Base-by-base conservation (phyloP, 2,113 vertebrate species). In the Elephantulus edwardii region DNA sequence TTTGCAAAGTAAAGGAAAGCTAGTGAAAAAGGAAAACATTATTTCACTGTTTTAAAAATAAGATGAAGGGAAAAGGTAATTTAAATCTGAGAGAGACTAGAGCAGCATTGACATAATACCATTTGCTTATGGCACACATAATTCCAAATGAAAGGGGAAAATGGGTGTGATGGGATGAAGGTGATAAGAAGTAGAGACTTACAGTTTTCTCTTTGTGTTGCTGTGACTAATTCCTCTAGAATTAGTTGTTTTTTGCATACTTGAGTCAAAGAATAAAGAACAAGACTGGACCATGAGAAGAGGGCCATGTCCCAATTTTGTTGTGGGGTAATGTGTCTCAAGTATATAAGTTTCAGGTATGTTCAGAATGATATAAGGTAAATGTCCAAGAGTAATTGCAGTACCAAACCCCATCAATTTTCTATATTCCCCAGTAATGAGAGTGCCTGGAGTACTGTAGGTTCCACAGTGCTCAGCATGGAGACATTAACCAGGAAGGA, bases 131-230 rank as follows among this genome's bases (percentile, higher is more conserved):
- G 33, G 52, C 33, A 42, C 70, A 93, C 5, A 46, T 42, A 35
- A 60, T 72, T n/a, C 93, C 38, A 79, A 79, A 5, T 46, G 54
- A 86, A 88, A 90, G 79, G 38, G 86, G 88, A 91, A 42, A 91
- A 85, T 38, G 50, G 5, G 11, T 90, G 24, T 88, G 86, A 95
- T 77, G 62, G 71, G 64, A 87, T 72, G 83, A 70, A 77, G n/a
- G n/a, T 44, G 60, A 60, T 62, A 72, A 4, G 44, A 92, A 77
- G n/a, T 42, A 44, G 11, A 91, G 26, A 46, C 68, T 58, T 75
- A 30, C 6, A 8, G 7, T 84, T 68, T 19, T 86, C 38, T 30
- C 24, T 84, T 86, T 87, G 42, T 50, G 35, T 70, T n/a, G 26
- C 72, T 35, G 9, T 68, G 54, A 52, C 38, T 38, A n/a, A 35